A percentile compares a stretch with the other conserved stretches of the same genome.
These are phyloP conservation scores for Xerus rutilus DNA, from an alignment of 2,797 vertebrate species.

Conservation along the genomic window DNA sequence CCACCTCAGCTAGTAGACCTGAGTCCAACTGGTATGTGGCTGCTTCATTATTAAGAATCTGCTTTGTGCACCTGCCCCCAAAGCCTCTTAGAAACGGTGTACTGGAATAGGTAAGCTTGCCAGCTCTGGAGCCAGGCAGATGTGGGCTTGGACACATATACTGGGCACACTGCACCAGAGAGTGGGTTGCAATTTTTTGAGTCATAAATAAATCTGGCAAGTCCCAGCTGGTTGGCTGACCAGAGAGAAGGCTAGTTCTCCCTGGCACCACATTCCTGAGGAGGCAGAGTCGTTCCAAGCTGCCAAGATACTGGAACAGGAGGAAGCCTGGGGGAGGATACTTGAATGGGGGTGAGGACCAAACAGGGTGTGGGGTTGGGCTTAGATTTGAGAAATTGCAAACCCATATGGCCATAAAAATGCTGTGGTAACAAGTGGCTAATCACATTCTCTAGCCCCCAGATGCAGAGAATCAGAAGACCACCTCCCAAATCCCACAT, in stretches of 20 bases:
- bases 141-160: background rate
- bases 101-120: background rate
- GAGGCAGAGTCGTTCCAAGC: background rate
- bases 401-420: background rate
- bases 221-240: background rate
- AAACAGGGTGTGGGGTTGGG: background rate
- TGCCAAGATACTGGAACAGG: background rate
- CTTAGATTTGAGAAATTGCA: background rate
- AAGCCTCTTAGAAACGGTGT: background rate
- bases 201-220: background rate
- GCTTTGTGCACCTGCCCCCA: background rate
- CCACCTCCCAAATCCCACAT: background rate
- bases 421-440: background rate
- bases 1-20: background rate
- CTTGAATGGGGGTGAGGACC: background rate
- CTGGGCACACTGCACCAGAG: background rate
- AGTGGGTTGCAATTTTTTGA: background rate
- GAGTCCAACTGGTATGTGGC: background rate
- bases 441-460: background rate
- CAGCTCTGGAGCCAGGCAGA: background rate
- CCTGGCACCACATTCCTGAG: background rate
- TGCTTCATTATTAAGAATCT: background rate
- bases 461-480: background rate
- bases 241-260: background rate
- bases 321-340: background rate